Evolutionary conservation across 2,113 vertebrate species (phyloP), one percentile per base, ranked within the genome.

Genomic region (Phrynocephalus versicolor): DNA sequence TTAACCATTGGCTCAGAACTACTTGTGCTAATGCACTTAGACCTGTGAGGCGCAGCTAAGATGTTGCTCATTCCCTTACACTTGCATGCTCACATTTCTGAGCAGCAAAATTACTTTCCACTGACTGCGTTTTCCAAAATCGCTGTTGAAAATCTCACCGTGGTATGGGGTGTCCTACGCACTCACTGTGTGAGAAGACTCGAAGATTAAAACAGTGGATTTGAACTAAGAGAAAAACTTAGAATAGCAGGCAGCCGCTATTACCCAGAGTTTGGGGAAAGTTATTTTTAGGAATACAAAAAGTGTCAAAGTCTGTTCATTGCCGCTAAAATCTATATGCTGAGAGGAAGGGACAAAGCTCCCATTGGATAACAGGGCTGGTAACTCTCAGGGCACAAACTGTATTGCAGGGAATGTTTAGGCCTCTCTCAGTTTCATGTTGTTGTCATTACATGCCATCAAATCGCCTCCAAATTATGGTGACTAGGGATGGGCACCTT

Each of bases 21-120:
- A 72, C 79, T 87, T 81, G 62, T 37, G 84, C 90, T 91, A 91
- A 92, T 88, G 58, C 3, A 0, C 74, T 81, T 76, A 85, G 64
- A 19, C 15, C 65, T 70, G 83, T 87, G 88, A 90, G 78, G 60
- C 73, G n/a, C 0, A 82, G 73, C 85, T 92, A 81, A 88, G 89
- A 91, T 83, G 79, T 10, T 51, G 45, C 57, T 69, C 79, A 0
- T 55, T 69, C 85, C 76, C 58, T 0, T 62, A 71, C 51, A 80
- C 85, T 89, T 79, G 19, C 74, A 12, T 16, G 62, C 39, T 64
- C 81, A 0, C 75, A 12, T 51, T 41, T 89, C 81, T 70, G 37
- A 82, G 64, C 81, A 87, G 0, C 67, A 64, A 83, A 92, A 88
- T 88, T 83, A 18, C 60, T 85, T 91, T 91, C 60, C 73, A 0